Percentiles rank a stretch among this genome's conserved stretches.
Conservation (phyloP, 2,113 vertebrate genomes). For the Alectura lathami region DNA sequence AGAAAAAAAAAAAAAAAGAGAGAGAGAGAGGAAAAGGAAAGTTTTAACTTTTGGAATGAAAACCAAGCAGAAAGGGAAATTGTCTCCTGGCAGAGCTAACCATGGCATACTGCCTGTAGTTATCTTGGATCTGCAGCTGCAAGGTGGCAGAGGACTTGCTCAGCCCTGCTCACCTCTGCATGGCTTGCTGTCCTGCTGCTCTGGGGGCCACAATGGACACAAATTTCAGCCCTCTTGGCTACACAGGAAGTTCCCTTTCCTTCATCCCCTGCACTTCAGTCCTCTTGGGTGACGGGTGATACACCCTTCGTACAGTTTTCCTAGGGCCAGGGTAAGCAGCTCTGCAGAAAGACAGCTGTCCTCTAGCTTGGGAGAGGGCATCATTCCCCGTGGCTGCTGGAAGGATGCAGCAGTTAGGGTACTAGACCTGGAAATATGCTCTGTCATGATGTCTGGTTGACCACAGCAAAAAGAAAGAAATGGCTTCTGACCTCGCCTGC, state of each 20-base stretch:
- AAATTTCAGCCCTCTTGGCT: neutral
- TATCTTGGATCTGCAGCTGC: neutral
- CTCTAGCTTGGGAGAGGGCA: neutral
- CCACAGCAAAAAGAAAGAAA: neutral
- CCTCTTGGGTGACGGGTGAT: neutral
- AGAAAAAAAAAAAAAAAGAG: neutral
- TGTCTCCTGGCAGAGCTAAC: slow-evolving; percentile 5
- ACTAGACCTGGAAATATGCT: neutral
- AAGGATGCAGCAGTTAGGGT: neutral
- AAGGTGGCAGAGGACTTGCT: neutral
- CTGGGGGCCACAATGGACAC: neutral
- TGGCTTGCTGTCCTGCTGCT: neutral
- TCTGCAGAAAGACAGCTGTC: neutral
- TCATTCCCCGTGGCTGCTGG: neutral
- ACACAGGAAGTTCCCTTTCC: neutral
- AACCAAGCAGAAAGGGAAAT: neutral
- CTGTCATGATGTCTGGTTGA: neutral
- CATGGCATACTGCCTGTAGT: neutral
- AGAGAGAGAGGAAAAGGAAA: neutral
- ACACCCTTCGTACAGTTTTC: neutral
- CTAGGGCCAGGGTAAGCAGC: neutral
- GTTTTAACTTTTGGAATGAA: neutral
- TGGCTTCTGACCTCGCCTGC: neutral
- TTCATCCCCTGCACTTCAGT: neutral
- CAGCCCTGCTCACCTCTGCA: neutral